phyloP scores from a whole-genome alignment of 1,140 invertebrate genomes.

The Drosophila kikkawai region DNA sequence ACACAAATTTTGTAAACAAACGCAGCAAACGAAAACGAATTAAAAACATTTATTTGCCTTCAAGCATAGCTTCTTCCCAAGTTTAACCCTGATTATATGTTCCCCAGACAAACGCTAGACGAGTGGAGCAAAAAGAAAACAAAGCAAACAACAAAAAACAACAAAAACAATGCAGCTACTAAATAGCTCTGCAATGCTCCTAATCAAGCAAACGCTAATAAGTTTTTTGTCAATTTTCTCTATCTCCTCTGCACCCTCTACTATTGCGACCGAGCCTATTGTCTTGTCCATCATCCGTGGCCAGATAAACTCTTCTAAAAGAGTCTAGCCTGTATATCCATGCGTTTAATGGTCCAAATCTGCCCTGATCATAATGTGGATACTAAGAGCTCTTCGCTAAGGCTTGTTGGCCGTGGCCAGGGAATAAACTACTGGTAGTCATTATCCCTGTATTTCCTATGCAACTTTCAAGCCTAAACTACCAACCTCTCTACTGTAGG shows the following conservation, averaged over 20 bases:
- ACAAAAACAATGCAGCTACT: not conserved
- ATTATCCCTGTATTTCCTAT: not conserved
- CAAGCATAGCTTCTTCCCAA: not conserved
- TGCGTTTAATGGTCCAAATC: no score
- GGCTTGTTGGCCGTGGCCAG: not conserved
- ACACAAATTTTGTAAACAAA: not conserved
- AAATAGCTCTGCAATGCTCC: not conserved
- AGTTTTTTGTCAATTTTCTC: not conserved
- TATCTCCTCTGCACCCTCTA: not conserved
- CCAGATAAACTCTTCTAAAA: no score
- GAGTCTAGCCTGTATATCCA: no score
- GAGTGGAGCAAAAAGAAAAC: not conserved
- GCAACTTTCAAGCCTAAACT: not conserved
- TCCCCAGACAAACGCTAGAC: not conserved
- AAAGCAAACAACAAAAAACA: not conserved
- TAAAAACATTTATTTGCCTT: constrained; percentile 3
- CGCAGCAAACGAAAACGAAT: not conserved
- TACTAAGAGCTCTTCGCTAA: no score
- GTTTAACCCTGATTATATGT: not conserved
- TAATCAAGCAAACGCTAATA: not conserved
- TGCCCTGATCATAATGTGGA: no score
- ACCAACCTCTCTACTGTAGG: not conserved
- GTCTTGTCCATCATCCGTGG: no score
- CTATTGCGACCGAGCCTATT: not conserved
- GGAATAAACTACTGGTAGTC: not conserved